Base-by-base conservation (phyloP, 2,888 invertebrate genomes). In the Glaucopsyche alexis region DNA sequence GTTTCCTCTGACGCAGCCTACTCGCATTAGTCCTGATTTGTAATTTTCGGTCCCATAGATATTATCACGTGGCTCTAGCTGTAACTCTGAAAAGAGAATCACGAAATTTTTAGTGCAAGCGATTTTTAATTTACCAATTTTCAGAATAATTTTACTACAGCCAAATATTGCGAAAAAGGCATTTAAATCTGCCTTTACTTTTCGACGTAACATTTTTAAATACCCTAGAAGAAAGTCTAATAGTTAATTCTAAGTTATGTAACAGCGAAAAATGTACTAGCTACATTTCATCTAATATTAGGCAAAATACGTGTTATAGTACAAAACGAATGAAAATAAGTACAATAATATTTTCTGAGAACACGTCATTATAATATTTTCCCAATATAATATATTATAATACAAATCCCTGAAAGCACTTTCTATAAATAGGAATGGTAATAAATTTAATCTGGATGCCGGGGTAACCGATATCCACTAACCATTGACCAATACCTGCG, bases 1-100 rank as follows among this genome's bases (percentile, higher is more conserved):
- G 84, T 96, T 96, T 9, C 97, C 97, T 71, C 94, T 92, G 0
- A 94, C 89, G 80, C 95, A 95, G 1, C 96, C 96, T 3, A 98
- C 90, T 71, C 96, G 94, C 74, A 97, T 95, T 81, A 96, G 94
- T 0, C 96, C 96, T 0, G 96, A 96, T 66, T 94, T 93, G 78
- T 94, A 94, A 38, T 89, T 91, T 76, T 87, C 87, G 42, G 84
- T 80, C 0, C 96, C 97, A 81, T 96, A 96, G 5, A 89, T 86
- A 66, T 94, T 94, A 29, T 94, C 92, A 19, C 89, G 84, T 0
- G 97, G 96, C 79, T 96, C 95, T 80, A 96, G 82, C 76, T 93
- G 94, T 2, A 96, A 84, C 85, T 96, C 96, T 96, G 82, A n/a
- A 76, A 77, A 71, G 9, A 2, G 8, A 52, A 52, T 16, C 16